Evolutionary conservation across 2,888 invertebrate species (phyloP).

Genomic region (Leptopilina drosophilae): DNA sequence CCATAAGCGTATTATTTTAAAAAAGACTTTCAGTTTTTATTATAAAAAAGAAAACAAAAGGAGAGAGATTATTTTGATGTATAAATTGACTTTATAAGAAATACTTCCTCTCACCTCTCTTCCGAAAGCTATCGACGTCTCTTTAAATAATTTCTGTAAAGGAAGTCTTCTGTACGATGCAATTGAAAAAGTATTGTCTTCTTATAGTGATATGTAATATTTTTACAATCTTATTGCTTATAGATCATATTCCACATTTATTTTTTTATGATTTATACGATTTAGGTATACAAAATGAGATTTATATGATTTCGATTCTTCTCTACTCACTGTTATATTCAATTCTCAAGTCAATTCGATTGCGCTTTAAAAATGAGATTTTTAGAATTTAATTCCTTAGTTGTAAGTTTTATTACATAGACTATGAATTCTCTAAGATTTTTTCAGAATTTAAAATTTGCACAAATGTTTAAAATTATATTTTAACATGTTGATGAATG

Average conservation of each 20-base stretch:
- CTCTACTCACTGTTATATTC: slow-evolving; percentile 27
- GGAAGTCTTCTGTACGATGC: slow-evolving; percentile 25
- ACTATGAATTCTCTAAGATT: background rate
- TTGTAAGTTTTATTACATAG: slow-evolving; percentile 1
- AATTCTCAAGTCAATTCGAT: slow-evolving; percentile 10
- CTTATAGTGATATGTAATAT: slow-evolving; percentile 36
- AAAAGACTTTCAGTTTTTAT: slow-evolving; percentile 4
- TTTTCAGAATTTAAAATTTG: background rate
- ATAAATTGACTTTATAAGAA: slow-evolving; percentile 14
- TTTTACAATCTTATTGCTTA: slow-evolving; percentile 23
- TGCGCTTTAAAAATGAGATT: slow-evolving; percentile 18
- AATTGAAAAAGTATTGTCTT: slow-evolving; percentile 13
- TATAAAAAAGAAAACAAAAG: background rate
- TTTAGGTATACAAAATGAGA: slow-evolving; percentile 1
- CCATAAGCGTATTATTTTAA: slow-evolving; percentile 4
- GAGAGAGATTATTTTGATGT: slow-evolving; percentile 37
- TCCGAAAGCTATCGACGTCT: slow-evolving; percentile 37
- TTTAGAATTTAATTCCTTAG: slow-evolving; percentile 30
- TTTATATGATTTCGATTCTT: slow-evolving; percentile 26
- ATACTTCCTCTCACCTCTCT: slow-evolving; percentile 35
- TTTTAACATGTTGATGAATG: background rate
- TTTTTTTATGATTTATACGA: slow-evolving; percentile 38
- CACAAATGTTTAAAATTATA: background rate
- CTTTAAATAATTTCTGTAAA: slow-evolving; percentile 35
- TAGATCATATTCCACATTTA: slow-evolving; percentile 32